Evolutionary conservation across 1,140 invertebrate species (phyloP), one percentile per base, ranked within the genome.

Genomic region (Wasmannia auropunctata): DNA sequence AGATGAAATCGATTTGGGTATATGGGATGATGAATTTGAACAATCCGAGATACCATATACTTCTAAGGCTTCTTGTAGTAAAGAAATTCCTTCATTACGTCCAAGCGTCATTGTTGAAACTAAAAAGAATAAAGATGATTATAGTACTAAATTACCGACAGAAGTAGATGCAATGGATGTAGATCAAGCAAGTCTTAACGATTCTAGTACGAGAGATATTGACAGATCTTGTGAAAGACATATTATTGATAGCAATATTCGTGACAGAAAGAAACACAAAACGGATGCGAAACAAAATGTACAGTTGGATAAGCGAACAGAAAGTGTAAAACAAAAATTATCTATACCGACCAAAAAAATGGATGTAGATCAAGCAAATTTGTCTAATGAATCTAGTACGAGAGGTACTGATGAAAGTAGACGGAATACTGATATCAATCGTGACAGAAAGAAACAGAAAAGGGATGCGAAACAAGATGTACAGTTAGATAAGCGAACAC

Each of bases 1-100:
- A 0, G 62, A 54, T 4, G 31, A 69, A 8, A 46, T 76, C 5
- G 77, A 87, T 60, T 22, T 63, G 60, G 62, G 65, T 25, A 65
- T 63, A 22, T 80, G 77, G 77, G 11, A 67, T 22, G 19, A 79
- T 37, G 76, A 69, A 28, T 0, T 25, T 3, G 8, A 49, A 16
- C 34, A 25, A 2, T 11, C 14, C 10, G n/a, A 22, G 7, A 22
- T 40, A 75, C 22, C 56, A 2, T 11, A 6, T 60, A 60, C 10
- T 46, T 43, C 16, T 0, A 7, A 76, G 10, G 16, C 19, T 7
- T 8, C 2, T 46, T 40, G 4, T 16, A n/a, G 0, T 28, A 43
- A 76, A 76, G 16, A 60, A 28, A 76, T 10, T n/a, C 7, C 10
- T 60, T 6, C n/a, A 43, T 2, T 7, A 40, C 5, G 0, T 60